phyloP scores from a whole-genome alignment of 2,888 invertebrate species.

The Oscheius sp. region DNA sequence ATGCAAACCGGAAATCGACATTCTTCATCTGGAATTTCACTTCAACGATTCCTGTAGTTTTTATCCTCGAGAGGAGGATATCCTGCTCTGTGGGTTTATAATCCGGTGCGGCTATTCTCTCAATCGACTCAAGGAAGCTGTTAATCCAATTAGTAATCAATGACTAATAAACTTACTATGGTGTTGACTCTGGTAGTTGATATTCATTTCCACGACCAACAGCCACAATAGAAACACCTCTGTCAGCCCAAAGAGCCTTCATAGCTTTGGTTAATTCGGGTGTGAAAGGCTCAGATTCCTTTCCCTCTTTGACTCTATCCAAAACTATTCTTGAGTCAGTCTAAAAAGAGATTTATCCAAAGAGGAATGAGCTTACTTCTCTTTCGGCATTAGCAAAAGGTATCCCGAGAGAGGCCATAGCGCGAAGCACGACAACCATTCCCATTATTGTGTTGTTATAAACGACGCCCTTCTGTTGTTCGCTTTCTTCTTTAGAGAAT shows the following conservation, averaged over 20 bases:
- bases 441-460: constrained; percentile 90
- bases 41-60: constrained; percentile 70
- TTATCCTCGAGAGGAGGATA: constrained; percentile 68
- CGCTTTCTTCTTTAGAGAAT: constrained; percentile 87
- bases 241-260: constrained; percentile 59
- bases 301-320: constrained; percentile 65
- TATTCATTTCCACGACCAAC: constrained; percentile 62
- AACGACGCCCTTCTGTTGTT: constrained; percentile 87
- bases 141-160: not conserved
- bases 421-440: constrained; percentile 92
- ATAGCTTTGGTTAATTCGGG: constrained; percentile 59
- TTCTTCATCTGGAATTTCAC: constrained; percentile 70
- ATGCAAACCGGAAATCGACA: constrained; percentile 65
- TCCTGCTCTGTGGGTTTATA: constrained; percentile 69
- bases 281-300: constrained; percentile 65
- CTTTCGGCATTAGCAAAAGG: constrained; percentile 93
- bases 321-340: constrained; percentile 58
- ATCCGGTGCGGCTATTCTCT: constrained; percentile 58
- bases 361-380: constrained; percentile 78
- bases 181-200: constrained; percentile 65
- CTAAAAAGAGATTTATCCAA: constrained; percentile 32
- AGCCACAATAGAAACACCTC: constrained; percentile 48
- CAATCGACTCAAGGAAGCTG: constrained; percentile 65
- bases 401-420: constrained; percentile 97
- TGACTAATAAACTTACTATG: constrained; percentile 52